Evolutionary conservation across 2,888 invertebrate species (phyloP).

Genomic region (Aphidius colemani): DNA sequence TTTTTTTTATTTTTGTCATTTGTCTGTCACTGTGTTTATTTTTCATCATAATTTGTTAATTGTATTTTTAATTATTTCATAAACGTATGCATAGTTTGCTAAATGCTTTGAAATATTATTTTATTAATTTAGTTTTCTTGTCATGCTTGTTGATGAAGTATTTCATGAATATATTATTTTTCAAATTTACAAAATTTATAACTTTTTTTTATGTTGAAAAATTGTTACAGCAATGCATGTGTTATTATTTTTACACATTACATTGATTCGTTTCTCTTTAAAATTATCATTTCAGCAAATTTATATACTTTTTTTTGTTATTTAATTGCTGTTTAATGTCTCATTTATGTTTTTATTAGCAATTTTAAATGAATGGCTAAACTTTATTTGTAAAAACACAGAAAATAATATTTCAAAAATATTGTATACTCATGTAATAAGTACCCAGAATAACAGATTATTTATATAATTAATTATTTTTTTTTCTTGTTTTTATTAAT

Average conservation of each 20-base stretch:
- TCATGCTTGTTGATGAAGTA: conserved; percentile 8
- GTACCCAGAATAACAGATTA: too few relatives aligned
- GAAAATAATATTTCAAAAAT: too few relatives aligned
- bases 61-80: conserved; percentile 13
- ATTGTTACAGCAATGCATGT: neutral
- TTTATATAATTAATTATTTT: too few relatives aligned
- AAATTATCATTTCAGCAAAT: too few relatives aligned
- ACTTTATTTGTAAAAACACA: too few relatives aligned
- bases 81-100: conserved; percentile 24
- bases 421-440: too few relatives aligned
- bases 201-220: conserved; percentile 1
- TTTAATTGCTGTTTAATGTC: too few relatives aligned
- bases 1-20: conserved; percentile 9
- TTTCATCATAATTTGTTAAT: conserved; percentile 11
- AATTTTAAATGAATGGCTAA: too few relatives aligned
- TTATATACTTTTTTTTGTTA: too few relatives aligned
- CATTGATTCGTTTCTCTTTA: conserved; percentile 15
- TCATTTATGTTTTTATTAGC: too few relatives aligned
- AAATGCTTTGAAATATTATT: conserved; percentile 25
- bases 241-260: conserved; percentile 4
- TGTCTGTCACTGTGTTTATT: conserved; percentile 24
- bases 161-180: too few relatives aligned
- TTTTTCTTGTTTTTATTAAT: neutral
- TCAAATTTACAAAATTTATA: too few relatives aligned
- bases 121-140: conserved; percentile 15